Percentiles rank a stretch among this genome's conserved stretches.
These are phyloP conservation scores for Calameuta filiformis DNA, from an alignment of 2,888 invertebrate genomes.

Conservation along the genomic window DNA sequence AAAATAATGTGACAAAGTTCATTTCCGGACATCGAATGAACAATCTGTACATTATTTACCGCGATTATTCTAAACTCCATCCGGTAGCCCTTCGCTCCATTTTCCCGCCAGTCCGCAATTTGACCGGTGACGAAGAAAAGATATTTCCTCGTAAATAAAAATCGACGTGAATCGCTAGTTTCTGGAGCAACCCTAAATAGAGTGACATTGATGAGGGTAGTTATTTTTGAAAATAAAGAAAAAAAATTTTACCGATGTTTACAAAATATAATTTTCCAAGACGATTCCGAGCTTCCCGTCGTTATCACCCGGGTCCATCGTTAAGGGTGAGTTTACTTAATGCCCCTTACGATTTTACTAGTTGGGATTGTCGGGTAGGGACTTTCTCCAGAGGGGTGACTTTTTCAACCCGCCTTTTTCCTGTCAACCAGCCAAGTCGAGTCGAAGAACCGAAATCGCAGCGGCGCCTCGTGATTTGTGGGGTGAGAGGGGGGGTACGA, in stretches of 20 bases:
- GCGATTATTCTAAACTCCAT: background rate
- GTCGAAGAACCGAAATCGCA: background rate
- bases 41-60: background rate
- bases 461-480: background rate
- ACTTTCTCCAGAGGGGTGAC: background rate
- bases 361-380: background rate
- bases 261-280: too few relatives aligned
- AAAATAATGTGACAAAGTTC: background rate
- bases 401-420: background rate
- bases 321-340: background rate
- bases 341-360: background rate
- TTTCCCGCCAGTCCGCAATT: background rate
- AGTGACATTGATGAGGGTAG: background rate
- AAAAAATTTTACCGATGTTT: background rate
- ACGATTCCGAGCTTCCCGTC: background rate
- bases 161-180: background rate
- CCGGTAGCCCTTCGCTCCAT: background rate
- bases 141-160: background rate
- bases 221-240: background rate
- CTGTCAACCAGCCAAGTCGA: background rate
- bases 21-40: background rate
- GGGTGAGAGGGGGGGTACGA: background rate
- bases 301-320: background rate
- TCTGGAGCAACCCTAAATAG: background rate
- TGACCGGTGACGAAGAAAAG: background rate